phyloP scores from a whole-genome alignment of 2,113 vertebrate genomes.

The Nothobranchius kuhntae region DNA sequence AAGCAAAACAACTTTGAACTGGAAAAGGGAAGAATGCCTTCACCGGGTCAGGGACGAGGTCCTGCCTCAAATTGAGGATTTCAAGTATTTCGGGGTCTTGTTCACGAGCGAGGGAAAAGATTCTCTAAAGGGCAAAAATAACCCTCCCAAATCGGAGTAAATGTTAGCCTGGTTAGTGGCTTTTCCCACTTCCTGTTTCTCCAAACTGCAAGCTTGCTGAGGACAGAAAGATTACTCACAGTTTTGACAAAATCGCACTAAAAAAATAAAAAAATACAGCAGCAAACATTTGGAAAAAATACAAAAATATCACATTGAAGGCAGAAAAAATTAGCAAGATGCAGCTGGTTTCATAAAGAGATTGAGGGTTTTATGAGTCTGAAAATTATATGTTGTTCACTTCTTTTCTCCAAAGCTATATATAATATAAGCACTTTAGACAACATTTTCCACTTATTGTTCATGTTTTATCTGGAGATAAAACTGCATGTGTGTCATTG shows the following conservation, averaged over 20 bases:
- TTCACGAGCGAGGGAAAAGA: not conserved
- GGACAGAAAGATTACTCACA: not conserved
- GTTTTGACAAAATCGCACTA: not conserved
- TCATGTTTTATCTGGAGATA: not conserved
- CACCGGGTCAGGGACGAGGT: no score
- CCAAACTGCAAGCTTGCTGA: not conserved
- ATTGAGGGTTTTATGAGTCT: not conserved
- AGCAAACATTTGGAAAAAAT: not conserved
- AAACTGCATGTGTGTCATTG: not conserved
- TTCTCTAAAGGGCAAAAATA: not conserved
- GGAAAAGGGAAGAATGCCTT: no score
- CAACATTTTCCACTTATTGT: not conserved
- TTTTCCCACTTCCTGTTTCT: constrained; percentile 6
- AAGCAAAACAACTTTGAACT: not conserved
- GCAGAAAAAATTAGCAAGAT: not conserved
- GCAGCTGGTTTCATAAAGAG: not conserved
- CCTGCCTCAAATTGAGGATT: no score
- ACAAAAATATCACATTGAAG: not conserved
- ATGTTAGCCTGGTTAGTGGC: not conserved
- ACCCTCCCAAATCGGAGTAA: not conserved
- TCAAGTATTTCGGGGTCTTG: no score
- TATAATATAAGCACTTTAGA: not conserved
- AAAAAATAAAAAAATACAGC: not conserved
- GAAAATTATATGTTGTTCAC: not conserved
- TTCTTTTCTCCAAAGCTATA: not conserved